Evolutionary conservation across 2,888 invertebrate species (phyloP).

Genomic region (Crocallis elinguaria): DNA sequence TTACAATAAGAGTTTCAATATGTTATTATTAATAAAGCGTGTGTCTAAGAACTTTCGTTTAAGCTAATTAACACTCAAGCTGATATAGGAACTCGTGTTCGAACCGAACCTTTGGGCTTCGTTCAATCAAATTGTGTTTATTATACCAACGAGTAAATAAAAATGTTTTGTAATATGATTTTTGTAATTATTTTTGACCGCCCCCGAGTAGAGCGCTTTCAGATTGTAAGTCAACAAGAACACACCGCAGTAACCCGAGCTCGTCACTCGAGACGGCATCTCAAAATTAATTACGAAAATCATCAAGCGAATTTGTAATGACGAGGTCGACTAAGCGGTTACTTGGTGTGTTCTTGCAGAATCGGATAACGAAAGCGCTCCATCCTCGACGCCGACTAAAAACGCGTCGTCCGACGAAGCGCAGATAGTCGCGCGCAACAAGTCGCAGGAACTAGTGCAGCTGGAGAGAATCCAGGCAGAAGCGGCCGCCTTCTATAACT

Average conservation of each 20-base stretch:
- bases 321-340: slow-evolving; percentile 61
- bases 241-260: slow-evolving; percentile 62
- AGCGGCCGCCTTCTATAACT: slow-evolving; percentile 89
- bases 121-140: slow-evolving; percentile 82
- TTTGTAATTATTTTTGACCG: slow-evolving; percentile 84
- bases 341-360: slow-evolving; percentile 89
- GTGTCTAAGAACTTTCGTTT: slow-evolving; percentile 73
- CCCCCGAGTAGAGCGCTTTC: slow-evolving; percentile 68
- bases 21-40: slow-evolving; percentile 73
- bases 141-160: slow-evolving; percentile 83
- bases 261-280: slow-evolving; percentile 59
- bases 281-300: slow-evolving; percentile 84
- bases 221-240: slow-evolving; percentile 66
- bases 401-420: slow-evolving; percentile 53
- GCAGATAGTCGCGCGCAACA: slow-evolving; percentile 68
- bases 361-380: slow-evolving; percentile 90
- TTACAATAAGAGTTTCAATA: slow-evolving; percentile 72
- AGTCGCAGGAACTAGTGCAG: slow-evolving; percentile 88
- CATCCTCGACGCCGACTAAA: slow-evolving; percentile 85
- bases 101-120: slow-evolving; percentile 75
- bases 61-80: slow-evolving; percentile 74
- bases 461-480: slow-evolving; percentile 89
- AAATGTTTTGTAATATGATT: slow-evolving; percentile 83
- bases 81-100: slow-evolving; percentile 72
- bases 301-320: slow-evolving; percentile 49